A percentile compares a stretch with the other conserved stretches of the same genome.
Evolutionary conservation across 2,888 invertebrate genomes (phyloP).

Genomic region (Arrhopalites spinosus): DNA sequence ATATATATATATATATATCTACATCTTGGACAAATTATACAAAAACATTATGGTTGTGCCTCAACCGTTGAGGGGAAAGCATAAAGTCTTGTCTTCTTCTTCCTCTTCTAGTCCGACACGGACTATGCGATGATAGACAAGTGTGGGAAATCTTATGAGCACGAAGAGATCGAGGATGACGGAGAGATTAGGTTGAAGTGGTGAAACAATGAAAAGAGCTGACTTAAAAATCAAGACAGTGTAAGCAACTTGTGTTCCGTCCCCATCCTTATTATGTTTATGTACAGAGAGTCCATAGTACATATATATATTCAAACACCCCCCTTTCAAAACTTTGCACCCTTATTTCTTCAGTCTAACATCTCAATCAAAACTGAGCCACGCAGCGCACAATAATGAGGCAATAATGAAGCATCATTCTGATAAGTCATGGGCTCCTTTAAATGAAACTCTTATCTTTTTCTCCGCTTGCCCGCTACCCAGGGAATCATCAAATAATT

Average conservation of each 20-base stretch:
- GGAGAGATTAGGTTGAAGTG: conserved; percentile 17
- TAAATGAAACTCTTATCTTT: conserved; percentile 8
- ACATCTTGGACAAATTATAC: conserved; percentile 26
- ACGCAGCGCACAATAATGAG: conserved; percentile 40
- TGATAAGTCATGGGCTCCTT: conserved; percentile 31
- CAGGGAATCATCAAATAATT: conserved; percentile 35
- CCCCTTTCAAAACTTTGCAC: conserved; percentile 17
- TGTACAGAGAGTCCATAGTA: no score
- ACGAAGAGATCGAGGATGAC: conserved; percentile 23
- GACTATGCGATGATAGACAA: conserved; percentile 26
- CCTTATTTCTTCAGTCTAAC: conserved; percentile 30
- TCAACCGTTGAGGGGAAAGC: not conserved
- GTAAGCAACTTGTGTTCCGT: not conserved
- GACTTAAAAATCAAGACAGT: not conserved
- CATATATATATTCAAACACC: no score
- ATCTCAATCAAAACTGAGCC: conserved; percentile 37
- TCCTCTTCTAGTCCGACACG: conserved; percentile 12
- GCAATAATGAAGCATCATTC: conserved; percentile 41
- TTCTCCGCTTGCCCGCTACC: conserved; percentile 18
- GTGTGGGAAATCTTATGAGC: conserved; percentile 27
- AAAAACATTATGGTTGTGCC: conserved; percentile 22
- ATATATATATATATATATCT: not conserved
- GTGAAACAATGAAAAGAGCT: conserved; percentile 32
- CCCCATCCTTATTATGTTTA: conserved; percentile 1
- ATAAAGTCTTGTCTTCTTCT: not conserved